A percentile compares a stretch with the other conserved stretches of the same genome.
These are phyloP conservation scores for Tachina lurida DNA, from an alignment of 2,888 invertebrate species.

Conservation along the genomic window DNA sequence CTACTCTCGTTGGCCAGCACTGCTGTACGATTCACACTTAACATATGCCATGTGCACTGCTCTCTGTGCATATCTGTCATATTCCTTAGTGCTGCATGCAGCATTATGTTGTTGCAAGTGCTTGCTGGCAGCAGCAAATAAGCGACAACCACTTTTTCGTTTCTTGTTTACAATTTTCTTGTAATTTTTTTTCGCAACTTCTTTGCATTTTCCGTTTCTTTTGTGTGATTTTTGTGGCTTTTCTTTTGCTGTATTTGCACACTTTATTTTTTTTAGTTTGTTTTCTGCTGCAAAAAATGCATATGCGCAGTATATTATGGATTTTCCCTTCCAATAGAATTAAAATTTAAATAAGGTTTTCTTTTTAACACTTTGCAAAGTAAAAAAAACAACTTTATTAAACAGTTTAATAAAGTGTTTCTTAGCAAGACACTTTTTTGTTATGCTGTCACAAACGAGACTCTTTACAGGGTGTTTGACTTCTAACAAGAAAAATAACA, in stretches of 20 bases:
- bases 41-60: too few relatives aligned
- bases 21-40: too few relatives aligned
- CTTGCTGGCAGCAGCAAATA: conserved; percentile 24
- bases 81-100: neutral
- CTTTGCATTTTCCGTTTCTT: conserved; percentile 33
- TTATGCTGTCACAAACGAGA: too few relatives aligned
- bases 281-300: conserved; percentile 23
- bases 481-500: too few relatives aligned
- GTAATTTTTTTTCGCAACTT: neutral
- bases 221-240: conserved; percentile 34
- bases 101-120: neutral
- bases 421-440: neutral
- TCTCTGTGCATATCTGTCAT: neutral
- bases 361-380: neutral
- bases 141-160: conserved; percentile 51
- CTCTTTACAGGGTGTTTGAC: too few relatives aligned
- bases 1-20: too few relatives aligned
- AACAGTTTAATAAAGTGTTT: neutral
- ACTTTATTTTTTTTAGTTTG: conserved; percentile 8
- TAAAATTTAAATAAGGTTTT: conserved; percentile 21
- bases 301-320: conserved; percentile 46
- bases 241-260: neutral
- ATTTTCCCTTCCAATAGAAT: conserved; percentile 16
- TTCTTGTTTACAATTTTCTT: conserved; percentile 40
- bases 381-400: neutral